phyloP scores from a whole-genome alignment of 2,888 invertebrate species.

The Marasmarcha lunaedactyla region DNA sequence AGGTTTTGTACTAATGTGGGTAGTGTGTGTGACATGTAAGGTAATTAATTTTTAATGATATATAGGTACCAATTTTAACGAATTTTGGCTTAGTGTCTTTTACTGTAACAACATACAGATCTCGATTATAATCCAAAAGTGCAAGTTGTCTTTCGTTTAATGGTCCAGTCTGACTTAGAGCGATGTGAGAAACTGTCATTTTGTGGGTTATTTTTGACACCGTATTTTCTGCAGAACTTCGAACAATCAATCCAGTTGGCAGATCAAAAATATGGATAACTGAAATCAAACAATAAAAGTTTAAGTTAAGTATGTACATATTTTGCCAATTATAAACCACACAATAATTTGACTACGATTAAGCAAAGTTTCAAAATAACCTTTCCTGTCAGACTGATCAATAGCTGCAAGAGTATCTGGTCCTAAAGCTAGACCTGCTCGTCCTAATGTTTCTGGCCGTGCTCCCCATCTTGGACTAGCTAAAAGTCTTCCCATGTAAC shows the following conservation, averaged over 20 bases:
- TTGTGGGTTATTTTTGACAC: conserved; percentile 81
- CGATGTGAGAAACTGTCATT: conserved; percentile 83
- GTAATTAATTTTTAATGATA: too few relatives aligned
- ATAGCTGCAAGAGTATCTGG: conserved; percentile 89
- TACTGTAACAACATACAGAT: conserved; percentile 84
- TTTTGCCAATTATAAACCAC: neutral
- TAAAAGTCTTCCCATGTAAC: conserved; percentile 90
- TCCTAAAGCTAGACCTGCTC: conserved; percentile 83
- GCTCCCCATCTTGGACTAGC: conserved; percentile 90
- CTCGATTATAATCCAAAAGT: conserved; percentile 89
- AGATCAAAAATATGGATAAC: conserved; percentile 90
- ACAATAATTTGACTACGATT: too few relatives aligned
- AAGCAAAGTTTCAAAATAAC: too few relatives aligned
- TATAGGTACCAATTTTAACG: conserved; percentile 76
- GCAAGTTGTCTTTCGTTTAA: conserved; percentile 85
- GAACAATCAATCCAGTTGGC: conserved; percentile 72
- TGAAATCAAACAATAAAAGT: conserved; percentile 30
- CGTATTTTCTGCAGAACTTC: conserved; percentile 77
- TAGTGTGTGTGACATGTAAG: too few relatives aligned
- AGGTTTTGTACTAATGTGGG: neutral
- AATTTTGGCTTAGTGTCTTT: conserved; percentile 75
- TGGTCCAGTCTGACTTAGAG: conserved; percentile 87
- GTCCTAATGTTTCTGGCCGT: conserved; percentile 83
- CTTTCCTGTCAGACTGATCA: conserved; percentile 86
- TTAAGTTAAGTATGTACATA: neutral